Evolutionary conservation across 2,113 vertebrate species (phyloP), one percentile per base, ranked within the genome.

Genomic region (Pitta sordida): DNA sequence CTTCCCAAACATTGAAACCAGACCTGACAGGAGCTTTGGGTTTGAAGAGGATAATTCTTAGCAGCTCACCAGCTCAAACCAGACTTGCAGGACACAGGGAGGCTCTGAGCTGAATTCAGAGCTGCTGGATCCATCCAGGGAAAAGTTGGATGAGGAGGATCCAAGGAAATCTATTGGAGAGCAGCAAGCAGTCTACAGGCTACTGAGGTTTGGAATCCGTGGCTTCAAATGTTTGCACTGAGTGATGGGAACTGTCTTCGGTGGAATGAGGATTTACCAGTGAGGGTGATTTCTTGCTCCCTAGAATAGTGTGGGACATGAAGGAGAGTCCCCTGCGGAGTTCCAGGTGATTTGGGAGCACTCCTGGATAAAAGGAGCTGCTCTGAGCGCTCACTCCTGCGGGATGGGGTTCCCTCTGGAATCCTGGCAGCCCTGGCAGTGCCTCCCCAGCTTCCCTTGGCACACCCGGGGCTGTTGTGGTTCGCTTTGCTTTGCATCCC

Each of bases 401-500:
- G 41, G 19, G 1, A 3, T n/a, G 14, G n/a, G 36, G 4, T 43
- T 96, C 39, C 73, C 73, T 71, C 9, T 67, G 73, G 19, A 71
- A 24, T 70, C 64, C 26, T 69, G 92, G 88, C 85, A 94, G 88
- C 48, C 76, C 78, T 44, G 85, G 86, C 60, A 81, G 39, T 24
- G 49, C 81, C 48, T 69, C 20, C 12, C 0, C 10, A 49, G 74
- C 80, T 87, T 20, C 34, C 79, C 59, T 91, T 95, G 91, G 84
- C 82, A 71, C 20, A n/a, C 59, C 81, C 32, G 23, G 43, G 44
- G 73, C 52, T 60, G 34, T 3, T 93, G 94, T 91, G 95, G 94
- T 90, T 96, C 95, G 32, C 30, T 88, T 94, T 81, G 93, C 83
- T 76, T 94, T 80, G 75, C 82, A 62, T 87, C 90, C 70, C 65